A percentile compares a stretch with the other conserved stretches of the same genome.
Conservation (phyloP, 2,888 invertebrate species). For the Prostheceraeus crozeri region DNA sequence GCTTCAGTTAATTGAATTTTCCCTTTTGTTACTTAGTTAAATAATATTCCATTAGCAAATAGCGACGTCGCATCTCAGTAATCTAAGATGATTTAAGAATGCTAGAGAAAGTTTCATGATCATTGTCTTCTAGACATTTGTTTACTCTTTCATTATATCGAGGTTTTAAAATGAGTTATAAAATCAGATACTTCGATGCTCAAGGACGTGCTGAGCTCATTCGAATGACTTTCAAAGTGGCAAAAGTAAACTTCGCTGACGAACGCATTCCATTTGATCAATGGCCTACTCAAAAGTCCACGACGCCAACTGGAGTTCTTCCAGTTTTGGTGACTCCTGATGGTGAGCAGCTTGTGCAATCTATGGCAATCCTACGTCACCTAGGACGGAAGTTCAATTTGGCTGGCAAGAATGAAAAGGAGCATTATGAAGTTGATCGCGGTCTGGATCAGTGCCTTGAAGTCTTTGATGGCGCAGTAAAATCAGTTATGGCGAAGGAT, state of each 20-base stretch:
- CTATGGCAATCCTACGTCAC: slow-evolving; percentile 32
- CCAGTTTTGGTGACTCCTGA: slow-evolving; percentile 16
- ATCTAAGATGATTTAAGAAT: too few species aligned
- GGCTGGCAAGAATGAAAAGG: slow-evolving; percentile 7
- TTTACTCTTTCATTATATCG: too few species aligned
- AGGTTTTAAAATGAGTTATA: too few species aligned
- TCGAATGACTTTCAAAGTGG: slow-evolving; percentile 20
- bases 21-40: too few species aligned
- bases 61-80: too few species aligned
- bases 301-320: slow-evolving; percentile 26
- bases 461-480: too few species aligned
- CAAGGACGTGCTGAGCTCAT: slow-evolving; percentile 28
- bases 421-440: slow-evolving; percentile 24
- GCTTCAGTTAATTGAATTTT: too few species aligned
- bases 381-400: slow-evolving; percentile 27
- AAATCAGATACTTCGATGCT: slow-evolving; percentile 1
- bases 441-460: too few species aligned
- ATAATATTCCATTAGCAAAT: too few species aligned
- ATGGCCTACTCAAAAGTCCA: slow-evolving; percentile 24
- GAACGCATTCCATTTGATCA: slow-evolving; percentile 24
- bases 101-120: too few species aligned
- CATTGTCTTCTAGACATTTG: too few species aligned
- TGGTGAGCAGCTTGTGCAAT: slow-evolving; percentile 22
- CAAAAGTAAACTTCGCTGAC: slow-evolving; percentile 29
- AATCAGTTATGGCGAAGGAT: too few species aligned